Evolutionary conservation across 2,888 invertebrate species (phyloP), one percentile per base, ranked within the genome.

Genomic region (Aethes cnicana): DNA sequence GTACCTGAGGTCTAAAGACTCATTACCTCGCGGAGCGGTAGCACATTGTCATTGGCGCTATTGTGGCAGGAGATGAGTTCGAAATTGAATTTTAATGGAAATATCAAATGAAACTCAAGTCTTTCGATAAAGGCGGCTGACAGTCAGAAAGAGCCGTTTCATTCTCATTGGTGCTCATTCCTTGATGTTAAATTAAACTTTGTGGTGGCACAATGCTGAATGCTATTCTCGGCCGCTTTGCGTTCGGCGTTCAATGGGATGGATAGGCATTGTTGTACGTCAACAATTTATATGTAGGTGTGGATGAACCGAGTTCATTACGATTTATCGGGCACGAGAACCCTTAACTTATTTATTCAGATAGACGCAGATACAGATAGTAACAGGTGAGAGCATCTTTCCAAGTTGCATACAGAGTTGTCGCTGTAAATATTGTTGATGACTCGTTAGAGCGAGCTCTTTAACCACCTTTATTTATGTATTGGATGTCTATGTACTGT

Each of bases 61-160:
- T 77, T 78, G 74, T 76, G 55, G 57, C 48, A 20, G 49, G 58
- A 73, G 73, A 82, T 78, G 80, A 81, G 77, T 77, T 77, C 71
- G 72, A 72, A 75, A 83, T 83, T 81, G 78, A 79, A 81, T 78
- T 84, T 80, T 74, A 78, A 79, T 77, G 74, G 81, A 80, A 83
- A 81, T 83, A 82, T 82, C 75, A 77, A 81, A 82, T 74, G 74
- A 74, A 75, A 75, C 64, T 72, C 69, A 59, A 57, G 66, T 73
- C 71, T 73, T 73, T 72, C 62, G 69, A 79, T 79, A 79, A 81
- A 71, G 62, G 66, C 66, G 58, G 63, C 67, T 68, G 66, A 66
- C 64, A 64, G 65, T 72, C 58, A 56, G 61, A 65, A 72, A 74
- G 64, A 69, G 64, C 63, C 64, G 62, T 63, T 68, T 64, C 64